phyloP scores from a whole-genome alignment of 2,797 vertebrate species.

The Hapalemur alaotrensis region DNA sequence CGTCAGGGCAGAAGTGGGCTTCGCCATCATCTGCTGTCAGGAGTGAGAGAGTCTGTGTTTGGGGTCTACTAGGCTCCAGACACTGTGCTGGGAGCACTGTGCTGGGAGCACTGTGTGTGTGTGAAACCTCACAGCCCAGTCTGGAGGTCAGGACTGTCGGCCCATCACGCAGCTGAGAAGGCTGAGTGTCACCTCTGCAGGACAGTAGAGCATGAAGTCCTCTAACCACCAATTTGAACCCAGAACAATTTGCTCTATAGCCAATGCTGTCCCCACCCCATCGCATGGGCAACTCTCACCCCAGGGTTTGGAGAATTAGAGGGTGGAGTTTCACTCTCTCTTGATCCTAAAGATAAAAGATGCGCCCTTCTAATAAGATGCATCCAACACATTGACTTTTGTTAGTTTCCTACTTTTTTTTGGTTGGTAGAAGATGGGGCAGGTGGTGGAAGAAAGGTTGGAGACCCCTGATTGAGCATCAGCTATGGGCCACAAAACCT shows the following conservation, averaged over 20 bases:
- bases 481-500: background rate
- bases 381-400: accelerated
- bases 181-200: background rate
- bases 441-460: background rate
- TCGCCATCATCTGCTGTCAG: background rate
- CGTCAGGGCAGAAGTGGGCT: background rate
- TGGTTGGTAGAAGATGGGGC: background rate
- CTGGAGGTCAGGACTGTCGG: no score
- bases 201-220: background rate
- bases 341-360: background rate
- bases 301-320: background rate
- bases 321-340: background rate
- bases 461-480: background rate
- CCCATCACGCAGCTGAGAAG: background rate
- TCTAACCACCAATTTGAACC: background rate
- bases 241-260: background rate
- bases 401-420: background rate
- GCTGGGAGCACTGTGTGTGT: background rate
- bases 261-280: accelerated
- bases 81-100: background rate
- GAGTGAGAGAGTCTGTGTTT: no score
- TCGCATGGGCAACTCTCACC: background rate
- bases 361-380: background rate
- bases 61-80: background rate
- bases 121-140: background rate